Evolutionary conservation across 1,140 invertebrate species (phyloP).

Genomic region (Sarcophaga bullata): DNA sequence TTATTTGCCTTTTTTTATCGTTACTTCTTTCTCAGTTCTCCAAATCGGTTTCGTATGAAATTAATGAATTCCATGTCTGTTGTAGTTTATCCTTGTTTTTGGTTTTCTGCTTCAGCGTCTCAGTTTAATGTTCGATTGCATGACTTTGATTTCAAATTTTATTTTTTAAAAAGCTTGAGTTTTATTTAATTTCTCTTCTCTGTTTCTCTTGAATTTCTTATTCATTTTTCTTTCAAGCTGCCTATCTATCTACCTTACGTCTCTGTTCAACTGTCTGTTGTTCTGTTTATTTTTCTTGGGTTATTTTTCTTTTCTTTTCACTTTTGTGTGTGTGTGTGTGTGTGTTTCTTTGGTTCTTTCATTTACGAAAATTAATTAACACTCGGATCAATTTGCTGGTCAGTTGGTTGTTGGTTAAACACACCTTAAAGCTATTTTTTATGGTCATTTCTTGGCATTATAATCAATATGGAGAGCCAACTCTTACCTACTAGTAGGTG

Average conservation of each 20-base stretch:
- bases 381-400: slow-evolving; percentile 3
- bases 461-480: no score
- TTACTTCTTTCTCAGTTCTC: neutral
- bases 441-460: neutral
- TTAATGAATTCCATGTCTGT: neutral
- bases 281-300: neutral
- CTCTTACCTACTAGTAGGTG: no score
- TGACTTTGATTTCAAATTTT: neutral
- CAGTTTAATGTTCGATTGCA: neutral
- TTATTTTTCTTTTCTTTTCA: neutral
- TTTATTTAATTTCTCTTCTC: neutral
- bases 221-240: neutral
- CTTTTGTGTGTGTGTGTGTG: neutral
- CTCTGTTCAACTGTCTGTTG: neutral
- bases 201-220: neutral
- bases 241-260: neutral
- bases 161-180: neutral
- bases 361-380: neutral
- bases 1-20: neutral
- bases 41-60: neutral
- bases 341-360: neutral
- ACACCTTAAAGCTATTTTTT: neutral
- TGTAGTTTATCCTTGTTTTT: neutral
- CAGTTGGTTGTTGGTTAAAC: neutral
- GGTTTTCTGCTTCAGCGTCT: no score